A percentile compares a stretch with the other conserved stretches of the same genome.
Evolutionary conservation across 2,113 vertebrate genomes (phyloP).

Genomic region (Xyliphius kryptos): DNA sequence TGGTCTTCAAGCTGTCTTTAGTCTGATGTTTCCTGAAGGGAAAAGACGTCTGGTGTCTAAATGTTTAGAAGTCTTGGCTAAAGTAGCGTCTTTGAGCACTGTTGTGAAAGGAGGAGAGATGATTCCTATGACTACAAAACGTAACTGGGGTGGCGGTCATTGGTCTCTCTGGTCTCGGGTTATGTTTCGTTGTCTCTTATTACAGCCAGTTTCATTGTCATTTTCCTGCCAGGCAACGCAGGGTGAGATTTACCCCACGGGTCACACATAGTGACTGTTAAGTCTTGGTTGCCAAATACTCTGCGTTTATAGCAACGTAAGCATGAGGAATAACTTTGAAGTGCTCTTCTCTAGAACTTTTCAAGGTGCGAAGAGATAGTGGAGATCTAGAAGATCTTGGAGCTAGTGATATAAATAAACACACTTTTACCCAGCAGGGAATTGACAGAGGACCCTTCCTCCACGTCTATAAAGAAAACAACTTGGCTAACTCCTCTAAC

Average conservation of each 20-base stretch:
- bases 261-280: slow-evolving; percentile 48
- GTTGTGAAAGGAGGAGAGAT: slow-evolving; percentile 13
- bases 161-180: neutral
- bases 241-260: slow-evolving; percentile 53
- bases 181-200: slow-evolving; percentile 43
- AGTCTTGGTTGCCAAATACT: slow-evolving; percentile 33
- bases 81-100: too few relatives aligned
- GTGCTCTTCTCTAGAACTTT: too few relatives aligned
- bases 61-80: neutral
- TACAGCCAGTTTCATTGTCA: slow-evolving; percentile 36
- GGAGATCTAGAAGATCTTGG: too few relatives aligned
- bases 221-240: slow-evolving; percentile 49
- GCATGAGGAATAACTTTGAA: too few relatives aligned
- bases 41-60: neutral
- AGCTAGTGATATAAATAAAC: too few relatives aligned
- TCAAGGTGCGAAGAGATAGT: too few relatives aligned
- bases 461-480: too few relatives aligned
- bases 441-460: too few relatives aligned
- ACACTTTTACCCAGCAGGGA: too few relatives aligned
- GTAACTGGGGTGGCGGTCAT: too few relatives aligned
- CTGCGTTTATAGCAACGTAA: slow-evolving; percentile 32
- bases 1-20: neutral
- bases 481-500: too few relatives aligned
- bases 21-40: neutral
- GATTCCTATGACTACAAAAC: slow-evolving; percentile 12